Conservation (phyloP, 2,797 vertebrate species). For the Sciurus vulgaris region DNA sequence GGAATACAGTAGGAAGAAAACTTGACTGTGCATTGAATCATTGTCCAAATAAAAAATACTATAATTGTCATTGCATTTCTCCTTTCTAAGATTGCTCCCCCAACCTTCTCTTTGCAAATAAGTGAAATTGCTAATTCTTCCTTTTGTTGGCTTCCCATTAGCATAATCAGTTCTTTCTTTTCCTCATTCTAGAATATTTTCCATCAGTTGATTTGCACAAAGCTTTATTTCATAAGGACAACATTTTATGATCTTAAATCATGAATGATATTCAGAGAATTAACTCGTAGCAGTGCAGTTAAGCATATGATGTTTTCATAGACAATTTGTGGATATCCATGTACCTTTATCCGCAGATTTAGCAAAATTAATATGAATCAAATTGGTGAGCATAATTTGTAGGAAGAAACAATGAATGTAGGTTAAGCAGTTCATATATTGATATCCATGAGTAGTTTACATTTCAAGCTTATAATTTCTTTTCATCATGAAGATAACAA, state of each 20-base stretch:
- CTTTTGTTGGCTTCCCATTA: not conserved
- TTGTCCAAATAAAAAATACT: not conserved
- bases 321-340: not conserved
- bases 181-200: not conserved
- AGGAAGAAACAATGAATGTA: not conserved
- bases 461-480: not conserved
- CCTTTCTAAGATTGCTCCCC: not conserved
- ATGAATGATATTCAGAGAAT: not conserved
- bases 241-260: not conserved
- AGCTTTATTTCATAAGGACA: not conserved
- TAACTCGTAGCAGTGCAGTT: not conserved
- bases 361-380: not conserved
- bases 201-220: not conserved
- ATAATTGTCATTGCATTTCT: not conserved
- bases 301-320: not conserved
- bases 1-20: not conserved
- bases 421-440: not conserved
- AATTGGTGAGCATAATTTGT: not conserved
- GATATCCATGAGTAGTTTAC: not conserved
- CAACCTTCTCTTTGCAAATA: not conserved
- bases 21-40: not conserved
- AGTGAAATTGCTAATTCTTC: not conserved
- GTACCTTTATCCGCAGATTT: not conserved
- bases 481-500: slow-evolving; percentile 23
- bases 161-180: not conserved